Percentiles rank a stretch among this genome's conserved stretches.
Conservation (phyloP, 1,140 invertebrate genomes). For the Drosophila tani region DNA sequence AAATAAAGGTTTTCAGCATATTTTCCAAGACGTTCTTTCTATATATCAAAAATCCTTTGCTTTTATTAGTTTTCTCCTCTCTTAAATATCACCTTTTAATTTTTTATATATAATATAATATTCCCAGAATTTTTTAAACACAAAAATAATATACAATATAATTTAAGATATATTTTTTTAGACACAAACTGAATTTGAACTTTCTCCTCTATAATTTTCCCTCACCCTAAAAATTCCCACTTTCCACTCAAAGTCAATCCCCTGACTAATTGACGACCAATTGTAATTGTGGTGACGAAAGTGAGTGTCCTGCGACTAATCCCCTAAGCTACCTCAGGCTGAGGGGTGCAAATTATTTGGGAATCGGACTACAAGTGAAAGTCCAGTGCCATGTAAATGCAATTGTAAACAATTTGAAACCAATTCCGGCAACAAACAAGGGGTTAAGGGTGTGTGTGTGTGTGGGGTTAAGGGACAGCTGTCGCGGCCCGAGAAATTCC, state of each 20-base stretch:
- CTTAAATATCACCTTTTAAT: too few relatives aligned
- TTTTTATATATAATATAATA: too few relatives aligned
- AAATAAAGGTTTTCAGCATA: too few relatives aligned
- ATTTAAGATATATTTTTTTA: too few relatives aligned
- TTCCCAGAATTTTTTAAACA: too few relatives aligned
- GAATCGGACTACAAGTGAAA: slow-evolving; percentile 48
- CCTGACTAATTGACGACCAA: slow-evolving; percentile 29
- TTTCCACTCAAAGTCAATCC: slow-evolving; percentile 47
- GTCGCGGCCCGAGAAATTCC: slow-evolving; percentile 41
- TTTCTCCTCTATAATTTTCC: background rate
- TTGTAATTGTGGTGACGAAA: slow-evolving; percentile 49
- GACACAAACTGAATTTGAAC: too few relatives aligned
- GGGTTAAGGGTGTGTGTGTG: background rate
- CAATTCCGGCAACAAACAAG: slow-evolving; percentile 57
- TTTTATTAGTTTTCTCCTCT: too few relatives aligned
- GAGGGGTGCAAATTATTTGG: slow-evolving; percentile 48
- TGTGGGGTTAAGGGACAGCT: slow-evolving; percentile 57
- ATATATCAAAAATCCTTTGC: too few relatives aligned
- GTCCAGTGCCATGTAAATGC: slow-evolving; percentile 54
- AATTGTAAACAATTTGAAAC: slow-evolving; percentile 73
- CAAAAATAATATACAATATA: too few relatives aligned
- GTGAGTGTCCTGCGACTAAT: slow-evolving; percentile 53
- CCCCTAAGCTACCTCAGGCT: slow-evolving; percentile 38
- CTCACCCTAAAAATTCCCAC: background rate
- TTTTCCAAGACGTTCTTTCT: too few relatives aligned